Evolutionary conservation across 2,888 invertebrate genomes (phyloP).

Genomic region (Lithophane semibrunnea): DNA sequence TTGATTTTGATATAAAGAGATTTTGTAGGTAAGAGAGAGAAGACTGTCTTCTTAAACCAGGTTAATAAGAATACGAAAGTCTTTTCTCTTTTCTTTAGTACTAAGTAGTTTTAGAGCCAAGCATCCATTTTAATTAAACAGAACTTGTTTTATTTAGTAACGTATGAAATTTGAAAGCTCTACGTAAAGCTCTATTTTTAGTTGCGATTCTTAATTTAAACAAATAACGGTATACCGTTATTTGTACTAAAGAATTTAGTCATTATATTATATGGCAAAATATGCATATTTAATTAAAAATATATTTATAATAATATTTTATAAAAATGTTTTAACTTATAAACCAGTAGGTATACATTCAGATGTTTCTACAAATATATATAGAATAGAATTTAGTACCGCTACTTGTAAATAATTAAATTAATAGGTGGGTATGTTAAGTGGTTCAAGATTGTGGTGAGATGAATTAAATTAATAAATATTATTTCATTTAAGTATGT

Average conservation of each 20-base stretch:
- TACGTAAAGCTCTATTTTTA: not conserved
- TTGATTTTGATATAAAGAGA: too few species aligned
- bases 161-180: not conserved
- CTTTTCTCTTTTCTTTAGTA: not conserved
- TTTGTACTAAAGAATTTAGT: not conserved
- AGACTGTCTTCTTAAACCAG: not conserved
- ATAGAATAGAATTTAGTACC: constrained; percentile 55
- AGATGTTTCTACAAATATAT: constrained; percentile 39
- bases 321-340: constrained; percentile 7
- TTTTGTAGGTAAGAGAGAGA: not conserved
- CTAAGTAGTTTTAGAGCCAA: constrained; percentile 1
- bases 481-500: not conserved
- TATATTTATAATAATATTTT: too few species aligned
- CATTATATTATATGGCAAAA: not conserved
- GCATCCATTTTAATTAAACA: not conserved
- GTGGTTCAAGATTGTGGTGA: not conserved
- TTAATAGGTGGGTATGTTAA: constrained; percentile 1
- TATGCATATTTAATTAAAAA: not conserved
- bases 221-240: not conserved
- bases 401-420: constrained; percentile 40
- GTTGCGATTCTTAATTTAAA: not conserved
- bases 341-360: constrained; percentile 47
- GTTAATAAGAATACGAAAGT: not conserved
- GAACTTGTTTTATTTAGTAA: not conserved
- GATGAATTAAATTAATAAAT: constrained; percentile 7